Percentiles rank a stretch among this genome's conserved stretches.
Conservation (phyloP, 2,888 invertebrate genomes). For the Trisateles emortualis region DNA sequence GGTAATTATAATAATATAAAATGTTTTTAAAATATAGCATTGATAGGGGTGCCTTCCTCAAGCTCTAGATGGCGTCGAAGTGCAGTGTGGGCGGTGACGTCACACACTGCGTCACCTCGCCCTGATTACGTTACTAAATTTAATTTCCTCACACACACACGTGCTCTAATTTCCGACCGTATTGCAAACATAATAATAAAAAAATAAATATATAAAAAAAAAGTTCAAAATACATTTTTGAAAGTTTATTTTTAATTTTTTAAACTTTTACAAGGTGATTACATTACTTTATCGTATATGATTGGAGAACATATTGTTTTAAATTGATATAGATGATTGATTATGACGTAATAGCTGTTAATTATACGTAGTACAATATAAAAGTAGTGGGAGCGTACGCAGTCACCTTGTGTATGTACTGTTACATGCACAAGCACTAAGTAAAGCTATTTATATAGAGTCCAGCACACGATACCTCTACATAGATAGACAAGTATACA, state of each 20-base stretch:
- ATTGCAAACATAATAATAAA: constrained; percentile 44
- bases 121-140: constrained; percentile 44
- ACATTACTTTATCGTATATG: constrained; percentile 44
- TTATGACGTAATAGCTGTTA: constrained; percentile 60
- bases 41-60: background rate
- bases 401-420: constrained; percentile 45
- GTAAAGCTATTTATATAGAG: constrained; percentile 50
- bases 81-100: background rate
- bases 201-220: constrained; percentile 27
- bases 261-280: constrained; percentile 56
- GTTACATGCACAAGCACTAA: constrained; percentile 39
- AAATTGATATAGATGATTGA: constrained; percentile 39
- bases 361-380: constrained; percentile 64
- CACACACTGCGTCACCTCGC: constrained; percentile 14
- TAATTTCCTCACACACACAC: constrained; percentile 32
- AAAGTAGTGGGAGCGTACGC: constrained; percentile 55
- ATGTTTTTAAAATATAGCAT: background rate
- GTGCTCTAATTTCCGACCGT: constrained; percentile 49
- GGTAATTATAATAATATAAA: background rate
- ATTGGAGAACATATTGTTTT: constrained; percentile 39
- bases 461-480: constrained; percentile 29
- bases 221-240: constrained; percentile 51
- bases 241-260: constrained; percentile 58
- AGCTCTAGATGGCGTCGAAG: background rate
- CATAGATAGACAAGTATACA: constrained; percentile 33